These are phyloP conservation scores for Pseudochirops cupreus DNA, from an alignment of 2,797 vertebrate genomes.

Conservation along the genomic window DNA sequence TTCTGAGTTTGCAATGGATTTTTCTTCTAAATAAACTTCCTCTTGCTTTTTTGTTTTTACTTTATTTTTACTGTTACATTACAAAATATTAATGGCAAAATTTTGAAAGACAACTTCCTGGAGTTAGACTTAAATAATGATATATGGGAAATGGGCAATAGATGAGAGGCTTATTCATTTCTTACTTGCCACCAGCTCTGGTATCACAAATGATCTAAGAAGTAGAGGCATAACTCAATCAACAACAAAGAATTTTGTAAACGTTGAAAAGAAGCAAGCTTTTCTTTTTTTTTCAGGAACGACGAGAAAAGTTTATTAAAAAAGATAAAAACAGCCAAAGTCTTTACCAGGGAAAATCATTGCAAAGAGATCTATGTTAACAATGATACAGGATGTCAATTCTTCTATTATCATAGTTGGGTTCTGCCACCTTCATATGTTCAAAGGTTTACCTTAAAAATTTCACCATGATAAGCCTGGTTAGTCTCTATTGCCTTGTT, in stretches of 20 bases:
- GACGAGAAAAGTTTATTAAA: constrained; percentile 78
- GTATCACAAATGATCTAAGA: background rate
- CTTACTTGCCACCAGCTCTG: background rate
- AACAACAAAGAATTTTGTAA: background rate
- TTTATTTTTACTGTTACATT: background rate
- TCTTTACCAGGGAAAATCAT: constrained; percentile 38
- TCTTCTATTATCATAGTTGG: constrained; percentile 17
- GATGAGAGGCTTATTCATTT: background rate
- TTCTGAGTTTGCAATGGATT: background rate
- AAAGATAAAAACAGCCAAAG: constrained; percentile 71
- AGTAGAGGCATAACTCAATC: background rate
- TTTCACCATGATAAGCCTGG: constrained; percentile 21
- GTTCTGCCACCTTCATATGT: constrained; percentile 25
- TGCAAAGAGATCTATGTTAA: constrained; percentile 39
- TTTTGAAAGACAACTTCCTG: background rate
- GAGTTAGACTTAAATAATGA: background rate
- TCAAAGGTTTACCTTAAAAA: constrained; percentile 43
- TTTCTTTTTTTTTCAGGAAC: constrained; percentile 15
- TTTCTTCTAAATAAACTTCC: background rate
- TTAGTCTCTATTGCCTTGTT: background rate
- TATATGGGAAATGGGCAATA: background rate
- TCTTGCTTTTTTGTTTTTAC: background rate
- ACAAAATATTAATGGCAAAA: background rate
- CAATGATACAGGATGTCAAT: constrained; percentile 6
- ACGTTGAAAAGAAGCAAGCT: background rate